Conservation (phyloP, 92 coral and sea anemone genomes). For the Micromussa lordhowensis region DNA sequence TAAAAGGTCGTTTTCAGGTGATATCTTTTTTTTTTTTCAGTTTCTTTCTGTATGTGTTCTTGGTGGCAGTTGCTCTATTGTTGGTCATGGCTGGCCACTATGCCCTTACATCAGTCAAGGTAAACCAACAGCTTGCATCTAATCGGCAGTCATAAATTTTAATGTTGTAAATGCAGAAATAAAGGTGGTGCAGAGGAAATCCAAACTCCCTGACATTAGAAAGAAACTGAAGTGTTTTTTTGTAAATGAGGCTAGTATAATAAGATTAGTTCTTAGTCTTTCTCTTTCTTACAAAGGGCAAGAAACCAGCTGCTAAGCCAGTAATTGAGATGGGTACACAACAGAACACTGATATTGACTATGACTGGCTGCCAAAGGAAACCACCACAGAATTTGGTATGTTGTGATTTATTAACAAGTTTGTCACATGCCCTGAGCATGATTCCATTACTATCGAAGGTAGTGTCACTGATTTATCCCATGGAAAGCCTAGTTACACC, state of each 20-base stretch:
- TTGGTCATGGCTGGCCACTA: constrained; percentile 93
- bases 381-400: constrained; percentile 98
- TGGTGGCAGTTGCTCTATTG: constrained; percentile 86
- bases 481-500: not conserved
- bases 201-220: too few species aligned
- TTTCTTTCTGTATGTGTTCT: constrained; percentile 96
- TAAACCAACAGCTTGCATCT: constrained; percentile 1
- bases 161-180: too few species aligned
- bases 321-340: constrained; percentile 96
- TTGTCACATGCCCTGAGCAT: not conserved
- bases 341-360: constrained; percentile 90
- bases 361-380: constrained; percentile 99
- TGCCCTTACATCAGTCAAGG: constrained; percentile 88
- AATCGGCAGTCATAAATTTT: not conserved
- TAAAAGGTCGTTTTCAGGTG: not conserved
- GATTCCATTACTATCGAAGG: not conserved
- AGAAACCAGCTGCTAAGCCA: constrained; percentile 78
- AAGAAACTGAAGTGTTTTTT: too few species aligned
- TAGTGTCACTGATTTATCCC: not conserved
- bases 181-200: too few species aligned
- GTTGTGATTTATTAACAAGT: not conserved
- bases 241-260: not conserved
- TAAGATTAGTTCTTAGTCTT: not conserved
- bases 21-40: constrained; percentile 28
- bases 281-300: constrained; percentile 54